These are phyloP conservation scores for Zophobas morio DNA, from an alignment of 1,140 invertebrate genomes.

Conservation along the genomic window DNA sequence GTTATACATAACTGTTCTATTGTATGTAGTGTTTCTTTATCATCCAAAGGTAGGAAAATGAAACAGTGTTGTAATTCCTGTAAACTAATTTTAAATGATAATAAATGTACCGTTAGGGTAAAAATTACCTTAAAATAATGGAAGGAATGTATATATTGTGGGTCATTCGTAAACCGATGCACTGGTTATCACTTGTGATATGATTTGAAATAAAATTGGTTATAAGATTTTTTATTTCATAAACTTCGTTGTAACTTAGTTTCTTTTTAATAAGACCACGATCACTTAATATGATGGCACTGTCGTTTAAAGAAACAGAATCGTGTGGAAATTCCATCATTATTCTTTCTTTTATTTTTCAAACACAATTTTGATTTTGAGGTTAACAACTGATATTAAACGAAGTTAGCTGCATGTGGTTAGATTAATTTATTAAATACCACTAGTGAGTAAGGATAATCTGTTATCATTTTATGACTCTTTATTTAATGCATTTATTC, in stretches of 20 bases:
- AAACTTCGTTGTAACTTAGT: slow-evolving; percentile 20
- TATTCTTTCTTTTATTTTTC: too few species aligned
- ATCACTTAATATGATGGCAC: slow-evolving; percentile 19
- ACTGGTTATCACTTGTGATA: slow-evolving; percentile 43
- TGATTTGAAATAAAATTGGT: slow-evolving; percentile 41
- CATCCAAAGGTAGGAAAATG: slow-evolving; percentile 46
- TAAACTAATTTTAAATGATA: slow-evolving; percentile 50
- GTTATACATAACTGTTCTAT: slow-evolving; percentile 17
- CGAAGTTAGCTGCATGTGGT: too few species aligned
- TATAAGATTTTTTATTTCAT: neutral
- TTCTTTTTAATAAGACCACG: neutral
- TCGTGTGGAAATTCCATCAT: too few species aligned
- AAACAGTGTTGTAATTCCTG: slow-evolving; percentile 50
- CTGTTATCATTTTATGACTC: too few species aligned
- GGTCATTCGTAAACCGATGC: slow-evolving; percentile 54
- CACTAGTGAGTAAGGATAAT: too few species aligned
- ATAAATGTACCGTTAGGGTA: neutral
- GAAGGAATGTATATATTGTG: slow-evolving; percentile 56
- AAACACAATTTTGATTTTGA: too few species aligned
- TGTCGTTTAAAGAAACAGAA: neutral
- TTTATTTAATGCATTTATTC: too few species aligned
- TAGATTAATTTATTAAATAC: too few species aligned
- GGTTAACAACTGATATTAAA: too few species aligned
- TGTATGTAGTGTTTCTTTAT: slow-evolving; percentile 20
- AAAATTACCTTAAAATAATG: slow-evolving; percentile 54